These are phyloP conservation scores for Apus apus DNA, from an alignment of 2,113 vertebrate species.

Conservation along the genomic window DNA sequence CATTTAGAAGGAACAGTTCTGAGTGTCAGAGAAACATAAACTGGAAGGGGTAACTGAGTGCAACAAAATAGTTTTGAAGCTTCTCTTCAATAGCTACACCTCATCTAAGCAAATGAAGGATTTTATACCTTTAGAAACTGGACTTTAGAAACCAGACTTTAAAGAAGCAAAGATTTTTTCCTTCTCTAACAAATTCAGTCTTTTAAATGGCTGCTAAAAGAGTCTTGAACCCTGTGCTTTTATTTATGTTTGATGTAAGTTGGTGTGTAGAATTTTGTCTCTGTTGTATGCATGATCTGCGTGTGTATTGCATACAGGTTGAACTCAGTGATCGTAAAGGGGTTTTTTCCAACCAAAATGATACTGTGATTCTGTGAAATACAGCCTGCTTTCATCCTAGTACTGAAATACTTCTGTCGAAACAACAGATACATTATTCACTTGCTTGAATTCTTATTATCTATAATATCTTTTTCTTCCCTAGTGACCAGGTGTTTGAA, in stretches of 20 bases:
- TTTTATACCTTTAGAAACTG: background rate
- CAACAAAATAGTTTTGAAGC: background rate
- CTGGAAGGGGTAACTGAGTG: background rate
- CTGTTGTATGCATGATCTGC: background rate
- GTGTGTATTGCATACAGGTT: background rate
- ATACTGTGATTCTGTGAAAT: background rate
- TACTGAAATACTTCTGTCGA: background rate
- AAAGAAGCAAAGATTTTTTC: background rate
- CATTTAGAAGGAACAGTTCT: background rate
- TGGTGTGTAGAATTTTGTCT: background rate
- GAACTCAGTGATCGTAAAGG: too few relatives aligned
- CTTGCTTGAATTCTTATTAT: background rate
- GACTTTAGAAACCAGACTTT: background rate
- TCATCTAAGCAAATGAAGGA: background rate
- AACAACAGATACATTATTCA: background rate
- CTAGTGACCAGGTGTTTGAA: slow-evolving; percentile 83
- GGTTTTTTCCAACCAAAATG: too few relatives aligned
- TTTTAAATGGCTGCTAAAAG: background rate
- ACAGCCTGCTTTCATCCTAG: background rate
- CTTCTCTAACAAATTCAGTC: background rate
- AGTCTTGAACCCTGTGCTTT: background rate
- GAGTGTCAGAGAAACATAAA: background rate
- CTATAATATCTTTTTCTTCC: background rate
- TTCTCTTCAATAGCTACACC: background rate
- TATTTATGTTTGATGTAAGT: background rate